A percentile compares a stretch with the other conserved stretches of the same genome.
These are phyloP conservation scores for Microtus montanus DNA, from an alignment of 2,113 vertebrate species.

Conservation along the genomic window DNA sequence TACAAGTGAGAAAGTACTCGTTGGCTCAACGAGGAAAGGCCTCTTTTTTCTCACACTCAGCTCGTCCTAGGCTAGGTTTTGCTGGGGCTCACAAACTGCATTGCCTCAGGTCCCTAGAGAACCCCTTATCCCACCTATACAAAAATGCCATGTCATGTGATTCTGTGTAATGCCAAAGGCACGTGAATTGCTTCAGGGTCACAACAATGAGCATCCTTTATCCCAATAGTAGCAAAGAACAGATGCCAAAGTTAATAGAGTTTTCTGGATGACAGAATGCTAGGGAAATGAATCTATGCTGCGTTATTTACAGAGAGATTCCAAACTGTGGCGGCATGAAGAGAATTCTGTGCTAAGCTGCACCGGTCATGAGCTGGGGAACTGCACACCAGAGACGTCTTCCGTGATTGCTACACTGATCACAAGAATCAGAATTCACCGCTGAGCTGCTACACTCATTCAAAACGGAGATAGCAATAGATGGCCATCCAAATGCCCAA, in stretches of 20 bases:
- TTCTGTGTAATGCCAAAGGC: background rate
- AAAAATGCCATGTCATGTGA: background rate
- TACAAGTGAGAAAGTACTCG: background rate
- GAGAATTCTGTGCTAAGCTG: background rate
- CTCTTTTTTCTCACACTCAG: background rate
- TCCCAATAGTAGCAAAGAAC: constrained; percentile 8
- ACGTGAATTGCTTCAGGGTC: background rate
- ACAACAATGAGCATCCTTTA: constrained; percentile 33
- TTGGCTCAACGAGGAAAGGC: background rate
- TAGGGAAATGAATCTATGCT: constrained; percentile 9
- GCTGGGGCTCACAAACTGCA: background rate
- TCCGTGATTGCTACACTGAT: background rate
- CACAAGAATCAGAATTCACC: constrained; percentile 45
- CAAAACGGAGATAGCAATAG: constrained; percentile 10
- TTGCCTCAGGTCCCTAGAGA: background rate
- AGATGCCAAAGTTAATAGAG: constrained; percentile 50
- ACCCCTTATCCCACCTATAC: background rate
- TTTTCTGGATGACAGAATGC: constrained; percentile 60
- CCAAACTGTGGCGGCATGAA: background rate
- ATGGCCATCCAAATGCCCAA: constrained; percentile 50
- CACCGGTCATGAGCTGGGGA: background rate
- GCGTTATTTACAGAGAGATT: background rate
- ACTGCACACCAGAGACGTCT: background rate
- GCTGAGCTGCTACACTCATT: background rate
- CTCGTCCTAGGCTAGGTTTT: background rate